Percentiles rank a stretch among this genome's conserved stretches.
Conservation (phyloP, 2,113 vertebrate genomes). For the Phaethornis superciliosus region DNA sequence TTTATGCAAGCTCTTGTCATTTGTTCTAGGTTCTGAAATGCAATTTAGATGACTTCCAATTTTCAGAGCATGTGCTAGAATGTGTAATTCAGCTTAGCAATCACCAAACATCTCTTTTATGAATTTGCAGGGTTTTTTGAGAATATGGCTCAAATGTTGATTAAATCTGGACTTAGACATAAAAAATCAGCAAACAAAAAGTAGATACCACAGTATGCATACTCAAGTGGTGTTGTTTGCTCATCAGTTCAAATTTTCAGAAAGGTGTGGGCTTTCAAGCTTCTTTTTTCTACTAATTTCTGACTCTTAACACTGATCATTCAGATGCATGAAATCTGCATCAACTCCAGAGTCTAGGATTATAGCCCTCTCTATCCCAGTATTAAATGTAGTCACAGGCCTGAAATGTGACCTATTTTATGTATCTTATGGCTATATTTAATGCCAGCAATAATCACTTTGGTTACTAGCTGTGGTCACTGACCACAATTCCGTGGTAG, state of each 20-base stretch:
- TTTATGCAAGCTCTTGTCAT: rapidly evolving
- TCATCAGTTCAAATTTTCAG: not conserved
- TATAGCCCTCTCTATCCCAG: not conserved
- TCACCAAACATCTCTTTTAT: not conserved
- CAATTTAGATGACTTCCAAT: not conserved
- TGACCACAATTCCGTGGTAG: not conserved
- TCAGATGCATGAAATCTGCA: not conserved
- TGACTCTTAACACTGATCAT: not conserved
- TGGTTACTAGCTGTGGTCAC: not conserved
- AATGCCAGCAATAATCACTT: not conserved
- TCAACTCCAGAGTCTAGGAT: no score
- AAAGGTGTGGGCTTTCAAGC: not conserved
- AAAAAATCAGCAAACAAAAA: not conserved
- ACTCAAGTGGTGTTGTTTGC: not conserved
- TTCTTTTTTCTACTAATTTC: not conserved
- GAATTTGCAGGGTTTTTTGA: not conserved
- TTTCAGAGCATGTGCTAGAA: not conserved
- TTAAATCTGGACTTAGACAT: not conserved
- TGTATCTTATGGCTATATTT: not conserved
- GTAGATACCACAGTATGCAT: no score
- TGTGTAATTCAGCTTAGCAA: not conserved
- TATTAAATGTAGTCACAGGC: not conserved
- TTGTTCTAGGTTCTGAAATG: not conserved
- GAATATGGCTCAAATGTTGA: not conserved
- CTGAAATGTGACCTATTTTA: not conserved